Base-by-base conservation (phyloP, 1,140 invertebrate genomes). In the Magallana angulata region DNA sequence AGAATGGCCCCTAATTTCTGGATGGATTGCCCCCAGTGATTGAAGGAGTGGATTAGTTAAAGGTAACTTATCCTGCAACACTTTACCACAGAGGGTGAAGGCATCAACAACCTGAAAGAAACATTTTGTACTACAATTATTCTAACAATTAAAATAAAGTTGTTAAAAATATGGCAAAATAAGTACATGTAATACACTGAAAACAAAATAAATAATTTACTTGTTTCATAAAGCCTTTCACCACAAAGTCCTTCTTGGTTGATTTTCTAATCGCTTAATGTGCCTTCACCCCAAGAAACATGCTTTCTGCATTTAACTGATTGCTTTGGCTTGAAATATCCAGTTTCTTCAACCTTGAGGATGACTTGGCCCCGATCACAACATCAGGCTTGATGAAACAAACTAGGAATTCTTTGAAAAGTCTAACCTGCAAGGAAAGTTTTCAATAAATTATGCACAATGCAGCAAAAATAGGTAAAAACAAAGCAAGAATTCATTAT, bases 51-150 rank as follows among this genome's bases (percentile, higher is more conserved):
- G 16, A 24, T 90, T 90, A 14, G 18, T 58, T n/a, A 90, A 14
- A 16, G 87, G 82, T 24, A 90, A 58, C 59, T 88, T 90, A n/a
- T 89, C 62, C 71, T 88, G 89, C 18, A 90, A 68, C 11, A 58
- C 62, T n/a, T 88, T 88, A 5, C 87, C 89, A 88, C 87, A 88
- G 30, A 48, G 57, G 24, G 57, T 48, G 64, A 88, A 89, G 56
- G 76, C 86, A 57, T 71, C 76, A 14, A 85, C 62, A 24, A 88
- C 85, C 84, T 88, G n/a, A 59, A 84, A 1, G 16, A 84, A 24
- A 58, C 60, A 85, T 76, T 57, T 36, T 71, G 24, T 56, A 30
- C 24, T 85, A 12, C 62, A 85, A 71, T 57, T 18, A 57, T 80
- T n/a, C 36, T 81, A 18, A 48, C 36, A 48, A 48, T 12, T 16